phyloP scores from a whole-genome alignment of 2,113 vertebrate genomes.

The Turdus rufiventris region DNA sequence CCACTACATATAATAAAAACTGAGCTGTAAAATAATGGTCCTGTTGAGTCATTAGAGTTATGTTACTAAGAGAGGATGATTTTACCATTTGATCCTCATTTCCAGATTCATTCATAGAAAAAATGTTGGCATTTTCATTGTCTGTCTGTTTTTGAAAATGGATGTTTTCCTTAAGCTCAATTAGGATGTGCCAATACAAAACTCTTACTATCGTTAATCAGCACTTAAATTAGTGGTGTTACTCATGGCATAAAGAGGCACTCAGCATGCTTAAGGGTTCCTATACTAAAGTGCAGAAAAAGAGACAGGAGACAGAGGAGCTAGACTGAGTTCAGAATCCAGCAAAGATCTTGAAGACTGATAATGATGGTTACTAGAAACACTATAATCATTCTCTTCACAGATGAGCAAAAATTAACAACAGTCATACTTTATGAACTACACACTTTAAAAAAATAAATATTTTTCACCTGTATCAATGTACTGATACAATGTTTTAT shows the following conservation, averaged over 20 bases:
- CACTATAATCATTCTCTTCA: not conserved
- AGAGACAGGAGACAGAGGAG: not conserved
- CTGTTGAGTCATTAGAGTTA: not conserved
- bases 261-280: not conserved
- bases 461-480: not conserved
- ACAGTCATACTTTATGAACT: not conserved
- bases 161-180: not conserved
- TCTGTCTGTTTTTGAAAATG: not conserved
- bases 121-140: not conserved
- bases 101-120: not conserved
- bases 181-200: not conserved
- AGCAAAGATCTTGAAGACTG: not conserved
- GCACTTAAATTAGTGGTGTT: not conserved
- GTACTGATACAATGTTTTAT: not conserved
- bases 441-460: not conserved
- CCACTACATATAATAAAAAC: not conserved
- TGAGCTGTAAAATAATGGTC: not conserved
- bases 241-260: not conserved
- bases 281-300: too few species aligned
- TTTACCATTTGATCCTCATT: not conserved
- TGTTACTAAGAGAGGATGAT: not conserved
- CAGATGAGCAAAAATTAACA: not conserved
- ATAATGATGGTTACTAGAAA: not conserved
- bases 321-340: not conserved
- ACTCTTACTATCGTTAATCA: not conserved